These are phyloP conservation scores for Agonum fuliginosum DNA, from an alignment of 2,888 invertebrate genomes.

Conservation along the genomic window DNA sequence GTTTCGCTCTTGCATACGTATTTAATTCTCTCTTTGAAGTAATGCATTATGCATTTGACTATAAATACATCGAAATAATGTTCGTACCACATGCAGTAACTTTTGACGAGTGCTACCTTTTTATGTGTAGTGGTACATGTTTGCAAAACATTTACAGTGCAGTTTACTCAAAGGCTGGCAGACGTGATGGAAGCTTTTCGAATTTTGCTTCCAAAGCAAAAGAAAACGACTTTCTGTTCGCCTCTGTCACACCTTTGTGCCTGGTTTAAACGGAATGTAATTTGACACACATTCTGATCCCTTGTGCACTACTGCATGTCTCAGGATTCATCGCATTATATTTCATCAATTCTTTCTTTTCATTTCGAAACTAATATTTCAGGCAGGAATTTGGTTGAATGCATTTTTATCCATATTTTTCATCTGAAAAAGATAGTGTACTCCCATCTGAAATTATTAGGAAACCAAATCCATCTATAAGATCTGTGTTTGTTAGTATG, in stretches of 20 bases:
- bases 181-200: conserved; percentile 10
- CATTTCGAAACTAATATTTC: conserved; percentile 47
- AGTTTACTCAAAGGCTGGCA: conserved; percentile 56
- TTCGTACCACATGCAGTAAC: conserved; percentile 58
- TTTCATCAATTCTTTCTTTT: conserved; percentile 54
- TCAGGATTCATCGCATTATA: conserved; percentile 64
- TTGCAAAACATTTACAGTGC: conserved; percentile 55
- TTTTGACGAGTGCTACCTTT: conserved; percentile 57
- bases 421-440: neutral
- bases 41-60: conserved; percentile 59
- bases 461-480: too few relatives aligned
- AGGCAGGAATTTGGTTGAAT: too few relatives aligned
- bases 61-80: conserved; percentile 33
- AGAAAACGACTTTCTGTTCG: conserved; percentile 4
- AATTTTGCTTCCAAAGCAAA: neutral
- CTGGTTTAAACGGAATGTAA: conserved; percentile 68
- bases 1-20: conserved; percentile 58
- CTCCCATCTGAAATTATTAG: too few relatives aligned
- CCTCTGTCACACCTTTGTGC: conserved; percentile 52
- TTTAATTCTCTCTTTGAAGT: conserved; percentile 57
- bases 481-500: too few relatives aligned
- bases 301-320: conserved; percentile 72
- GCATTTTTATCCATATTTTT: neutral
- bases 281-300: conserved; percentile 71
- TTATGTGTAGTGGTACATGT: conserved; percentile 60